Evolutionary conservation across 92 coral and sea anemone genomes (phyloP), one percentile per base, ranked within the genome.

Genomic region (Palythoa grandis): DNA sequence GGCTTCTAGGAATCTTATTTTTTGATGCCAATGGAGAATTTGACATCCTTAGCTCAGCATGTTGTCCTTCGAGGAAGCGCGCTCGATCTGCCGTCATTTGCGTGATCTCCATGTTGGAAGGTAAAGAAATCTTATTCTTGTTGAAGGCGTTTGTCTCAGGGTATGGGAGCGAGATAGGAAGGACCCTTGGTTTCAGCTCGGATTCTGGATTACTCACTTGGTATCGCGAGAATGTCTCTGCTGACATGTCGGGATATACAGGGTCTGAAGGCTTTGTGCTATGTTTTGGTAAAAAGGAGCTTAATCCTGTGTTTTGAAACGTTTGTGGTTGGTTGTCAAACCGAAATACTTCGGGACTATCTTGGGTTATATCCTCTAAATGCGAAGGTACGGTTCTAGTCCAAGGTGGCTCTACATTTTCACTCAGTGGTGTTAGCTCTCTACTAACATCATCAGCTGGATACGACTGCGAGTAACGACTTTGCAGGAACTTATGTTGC

Each of bases 31-130:
- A 72, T 1, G 92, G 89, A 10, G 90, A 87, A 40, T 77, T 22
- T n/a, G 86, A 80, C 72, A 86, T 93, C 10, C 91, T 90, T 66
- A 92, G 88, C 79, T 84, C 88, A 57, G 91, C 29, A 25, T 87
- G 87, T 80, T 88, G 91, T 69, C 92, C 86, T 86, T 94, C 98
- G 48, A 77, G 84, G 87, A 90, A 92, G 37, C 93, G 88, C 16
- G 98, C 98, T 70, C 87, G 90, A 7, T 93, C 88, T 2, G 93
- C 90, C 54, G 93, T 85, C 98, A 94, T 88, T 70, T 92, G 88
- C 10, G 91, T 86, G 29, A 94, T 87, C n/a, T 87, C 80, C 3
- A 86, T 63, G 43, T 87, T 70, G 22, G 94, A 87, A 20, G 89
- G 70, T 14, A 38, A 40, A 20, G 85, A 80, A 54, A 80, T 52